phyloP scores from a whole-genome alignment of 2,888 invertebrate genomes.

The Oscheius sp. region DNA sequence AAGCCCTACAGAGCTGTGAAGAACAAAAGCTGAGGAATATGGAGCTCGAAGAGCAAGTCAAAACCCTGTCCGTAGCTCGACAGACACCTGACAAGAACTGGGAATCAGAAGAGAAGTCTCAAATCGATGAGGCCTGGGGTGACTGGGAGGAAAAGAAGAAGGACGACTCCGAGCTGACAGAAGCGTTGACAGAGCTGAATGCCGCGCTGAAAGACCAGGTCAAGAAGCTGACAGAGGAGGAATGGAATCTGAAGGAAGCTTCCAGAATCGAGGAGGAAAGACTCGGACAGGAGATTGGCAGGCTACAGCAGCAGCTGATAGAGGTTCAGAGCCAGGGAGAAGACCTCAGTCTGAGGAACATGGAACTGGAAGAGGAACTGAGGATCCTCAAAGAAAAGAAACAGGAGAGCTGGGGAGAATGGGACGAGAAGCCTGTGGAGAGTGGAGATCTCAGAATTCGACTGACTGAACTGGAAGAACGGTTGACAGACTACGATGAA shows the following conservation, averaged over 20 bases:
- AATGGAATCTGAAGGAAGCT: not conserved
- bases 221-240: not conserved
- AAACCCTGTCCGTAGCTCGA: too few species aligned
- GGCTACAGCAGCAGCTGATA: not conserved
- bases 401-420: not conserved
- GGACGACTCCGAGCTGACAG: not conserved
- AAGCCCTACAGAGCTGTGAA: not conserved
- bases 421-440: not conserved
- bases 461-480: not conserved
- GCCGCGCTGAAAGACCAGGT: not conserved
- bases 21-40: not conserved
- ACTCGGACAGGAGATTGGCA: not conserved
- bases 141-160: slow-evolving; percentile 19
- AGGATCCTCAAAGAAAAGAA: too few species aligned
- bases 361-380: not conserved
- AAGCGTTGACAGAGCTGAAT: not conserved
- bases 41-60: not conserved
- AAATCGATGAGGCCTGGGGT: not conserved
- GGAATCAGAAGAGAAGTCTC: too few species aligned
- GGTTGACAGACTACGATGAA: not conserved
- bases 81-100: too few species aligned
- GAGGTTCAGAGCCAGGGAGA: not conserved
- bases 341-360: not conserved
- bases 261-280: not conserved
- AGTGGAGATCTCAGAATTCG: not conserved